A percentile compares a stretch with the other conserved stretches of the same genome.
phyloP scores from a whole-genome alignment of 2,797 vertebrate species.

The Valencia hispanica region DNA sequence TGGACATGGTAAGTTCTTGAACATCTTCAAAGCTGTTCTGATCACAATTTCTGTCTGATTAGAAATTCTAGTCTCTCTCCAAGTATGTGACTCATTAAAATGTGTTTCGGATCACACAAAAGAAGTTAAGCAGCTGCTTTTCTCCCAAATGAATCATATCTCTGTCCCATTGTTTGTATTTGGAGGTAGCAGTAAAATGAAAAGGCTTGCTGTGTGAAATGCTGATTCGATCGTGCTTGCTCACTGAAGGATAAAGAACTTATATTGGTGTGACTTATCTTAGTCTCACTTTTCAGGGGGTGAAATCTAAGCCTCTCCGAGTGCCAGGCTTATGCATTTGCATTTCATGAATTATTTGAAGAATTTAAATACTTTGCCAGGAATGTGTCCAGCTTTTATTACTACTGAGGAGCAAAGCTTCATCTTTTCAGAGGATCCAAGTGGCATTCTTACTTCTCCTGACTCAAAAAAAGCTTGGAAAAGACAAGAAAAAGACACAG shows the following conservation, averaged over 20 bases:
- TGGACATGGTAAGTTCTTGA: conserved; percentile 11
- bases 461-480: conserved; percentile 30
- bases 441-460: conserved; percentile 66
- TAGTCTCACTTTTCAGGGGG: conserved; percentile 11
- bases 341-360: conserved; percentile 53
- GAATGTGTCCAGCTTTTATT: conserved; percentile 15
- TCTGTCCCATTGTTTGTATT: conserved; percentile 51
- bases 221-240: conserved; percentile 47
- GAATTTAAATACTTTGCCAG: conserved; percentile 34
- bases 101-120: conserved; percentile 36
- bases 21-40: conserved; percentile 27
- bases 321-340: conserved; percentile 21
- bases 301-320: conserved; percentile 51
- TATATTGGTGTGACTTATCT: conserved; percentile 54
- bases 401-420: conserved; percentile 26
- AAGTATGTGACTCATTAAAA: conserved; percentile 34
- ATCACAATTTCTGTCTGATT: conserved; percentile 33
- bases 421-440: conserved; percentile 17
- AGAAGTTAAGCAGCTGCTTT: conserved; percentile 44
- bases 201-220: conserved; percentile 37
- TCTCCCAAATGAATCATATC: conserved; percentile 44
- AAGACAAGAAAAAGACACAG: conserved; percentile 11
- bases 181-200: conserved; percentile 42
- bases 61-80: conserved; percentile 35
- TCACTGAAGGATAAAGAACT: conserved; percentile 43